A percentile compares a stretch with the other conserved stretches of the same genome.
Conservation (phyloP, 2,888 invertebrate species). For the Hyppa rectilinea region DNA sequence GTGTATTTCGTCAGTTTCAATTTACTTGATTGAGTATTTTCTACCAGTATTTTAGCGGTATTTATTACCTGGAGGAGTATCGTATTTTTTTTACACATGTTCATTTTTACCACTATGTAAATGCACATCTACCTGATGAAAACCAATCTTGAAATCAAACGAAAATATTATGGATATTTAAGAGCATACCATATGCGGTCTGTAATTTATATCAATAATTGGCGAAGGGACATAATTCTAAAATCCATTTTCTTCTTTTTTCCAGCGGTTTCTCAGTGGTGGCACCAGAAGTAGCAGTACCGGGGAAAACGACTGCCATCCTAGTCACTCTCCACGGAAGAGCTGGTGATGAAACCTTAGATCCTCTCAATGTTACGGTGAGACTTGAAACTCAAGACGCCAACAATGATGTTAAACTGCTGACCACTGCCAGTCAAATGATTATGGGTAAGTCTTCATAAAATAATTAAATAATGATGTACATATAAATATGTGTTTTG, state of each 20-base stretch:
- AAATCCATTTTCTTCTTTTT: slow-evolving; percentile 66
- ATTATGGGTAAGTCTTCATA: slow-evolving; percentile 80
- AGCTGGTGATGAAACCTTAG: slow-evolving; percentile 80
- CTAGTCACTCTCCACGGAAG: slow-evolving; percentile 91
- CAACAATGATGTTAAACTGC: slow-evolving; percentile 84
- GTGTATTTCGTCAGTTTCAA: not conserved
- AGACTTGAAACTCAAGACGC: slow-evolving; percentile 88
- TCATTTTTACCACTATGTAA: too few relatives aligned
- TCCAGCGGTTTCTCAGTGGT: slow-evolving; percentile 92
- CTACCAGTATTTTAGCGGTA: not conserved
- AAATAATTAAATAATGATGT: too few relatives aligned
- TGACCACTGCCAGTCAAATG: slow-evolving; percentile 88
- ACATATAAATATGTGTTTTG: too few relatives aligned
- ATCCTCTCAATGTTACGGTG: slow-evolving; percentile 91
- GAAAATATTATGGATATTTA: too few relatives aligned
- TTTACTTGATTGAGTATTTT: not conserved
- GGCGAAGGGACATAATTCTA: too few relatives aligned
- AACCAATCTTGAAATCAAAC: not conserved
- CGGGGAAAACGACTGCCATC: slow-evolving; percentile 92
- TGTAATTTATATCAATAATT: too few relatives aligned
- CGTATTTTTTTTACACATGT: too few relatives aligned
- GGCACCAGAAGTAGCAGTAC: slow-evolving; percentile 92
- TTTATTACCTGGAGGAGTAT: too few relatives aligned
- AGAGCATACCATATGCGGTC: too few relatives aligned
- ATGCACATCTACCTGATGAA: not conserved